Evolutionary conservation across 2,113 vertebrate genomes (phyloP), one percentile per base, ranked within the genome.

Genomic region (Pycnonotus jocosus): DNA sequence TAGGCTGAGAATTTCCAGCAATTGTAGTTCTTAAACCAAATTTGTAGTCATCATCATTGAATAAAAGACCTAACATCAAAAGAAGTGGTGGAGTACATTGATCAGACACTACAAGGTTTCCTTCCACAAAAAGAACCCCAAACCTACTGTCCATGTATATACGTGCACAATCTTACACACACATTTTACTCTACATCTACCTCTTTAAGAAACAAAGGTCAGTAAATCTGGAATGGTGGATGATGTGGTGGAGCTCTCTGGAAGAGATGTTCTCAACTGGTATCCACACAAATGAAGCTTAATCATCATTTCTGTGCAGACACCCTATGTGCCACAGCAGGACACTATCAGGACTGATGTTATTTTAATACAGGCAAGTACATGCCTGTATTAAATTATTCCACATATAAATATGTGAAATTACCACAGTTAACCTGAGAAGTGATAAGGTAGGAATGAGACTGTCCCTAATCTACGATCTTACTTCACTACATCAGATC

Each of bases 121-220:
- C 23, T 42, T 81, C 48, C 42, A 51, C 62, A 45, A 76, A 66
- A 80, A 65, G 33, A 25, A 1, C 4, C 33, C 12, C n/a, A 76
- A 27, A 57, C 11, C 30, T 62, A 21, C 33, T 7, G 7, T 31
- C 30, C 9, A 0, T 21, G n/a, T 6, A 12, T 10, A 24, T 2
- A 0, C 13, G 15, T 50, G 40, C 50, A 64, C 38, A 64, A 72
- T 10, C 28, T 48, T 15, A 19, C 18, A 61, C 10, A 62, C 6
- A 31, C 7, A 33, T 58, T 65, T n/a, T 31, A 17, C 25, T 64
- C 2, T 14, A 30, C 5, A 1, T n/a, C 58, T 70, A 27, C 21
- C 24, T 33, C 35, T 48, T 24, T 33, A 81, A 85, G 65, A 60
- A 81, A 64, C 23, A 73, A 69, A 88, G 37, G 30, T 45, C 60